Base-by-base conservation (phyloP, 2,797 vertebrate species). In the Antennarius maculatus region DNA sequence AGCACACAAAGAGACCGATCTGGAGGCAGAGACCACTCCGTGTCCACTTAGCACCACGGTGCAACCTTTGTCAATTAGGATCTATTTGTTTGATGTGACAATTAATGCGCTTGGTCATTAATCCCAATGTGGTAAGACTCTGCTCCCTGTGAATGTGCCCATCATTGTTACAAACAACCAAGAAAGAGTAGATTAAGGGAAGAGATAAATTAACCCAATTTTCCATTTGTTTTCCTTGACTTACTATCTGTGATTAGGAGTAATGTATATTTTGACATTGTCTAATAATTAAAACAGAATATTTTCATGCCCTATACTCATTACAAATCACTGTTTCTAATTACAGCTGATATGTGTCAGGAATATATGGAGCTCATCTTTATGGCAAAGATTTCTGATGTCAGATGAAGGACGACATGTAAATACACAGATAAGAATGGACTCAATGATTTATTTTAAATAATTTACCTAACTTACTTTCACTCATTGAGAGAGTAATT, bases 51-150 rank as follows among this genome's bases (percentile, higher is more conserved):
- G 83, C 84, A 88, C 73, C 63, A 64, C 69, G 75, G 80, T 86
- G 85, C 76, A 89, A 89, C 87, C 85, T 86, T 82, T 71, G 87
- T 89, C 91, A 92, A 91, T 93, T 92, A 92, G 83, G 88, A 86
- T 79, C 77, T 84, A 86, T 90, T 92, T 92, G 82, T 93, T 91
- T 92, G 90, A 92, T 91, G 83, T 92, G 77, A 84, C 91, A 92
- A 92, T 93, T 91, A 92, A 83, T 83, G 67, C 3, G 60, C 76
- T 77, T 37, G 59, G 74, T 86, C 83, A 86, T 86, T 88, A 83
- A 85, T 89, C 76, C 81, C 75, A 80, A 73, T 86, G 66, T 72
- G 83, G 69, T 69, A 77, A 68, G 55, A 29, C 70, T 72, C 63
- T 51, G 64, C 29, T 68, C 5, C 7, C 73, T 69, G 63, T 76